Evolutionary conservation across 92 coral and sea anemone species (phyloP), one percentile per base, ranked within the genome.

Genomic region (Paragorgia papillata): DNA sequence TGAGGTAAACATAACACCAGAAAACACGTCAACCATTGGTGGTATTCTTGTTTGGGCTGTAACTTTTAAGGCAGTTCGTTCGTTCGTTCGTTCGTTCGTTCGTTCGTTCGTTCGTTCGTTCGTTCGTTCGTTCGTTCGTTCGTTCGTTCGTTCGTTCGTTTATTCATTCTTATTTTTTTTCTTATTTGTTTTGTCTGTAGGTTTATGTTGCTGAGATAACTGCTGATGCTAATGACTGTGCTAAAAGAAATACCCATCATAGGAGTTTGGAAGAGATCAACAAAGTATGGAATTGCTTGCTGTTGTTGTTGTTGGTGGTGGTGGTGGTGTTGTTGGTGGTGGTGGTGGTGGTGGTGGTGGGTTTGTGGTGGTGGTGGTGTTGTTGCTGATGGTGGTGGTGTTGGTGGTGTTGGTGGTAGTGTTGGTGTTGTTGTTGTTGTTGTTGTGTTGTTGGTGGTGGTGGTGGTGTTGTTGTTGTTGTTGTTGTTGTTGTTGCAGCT

Each of bases 211-310:
- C 97, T 4, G 97, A 94, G 79, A 75, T 94, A 24, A 88, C 83
- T 57, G 97, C 97, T 20, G 97, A 94, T 77, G 90, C 94, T 6
- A 96, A 94, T 68, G 94, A 85, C 9, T 94, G 97, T 69, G 97
- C 94, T 6, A 94, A 94, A 67, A 84, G 97, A 48, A 94, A 94
- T 83, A 88, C 91, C 57, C 97, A 88, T 69, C 76, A 85, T 51
- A 87, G 97, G 2, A 80, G 94, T 62, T 87, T 90, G 80, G 97
- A 86, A 73, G 97, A 94, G 27, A 94, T 94, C 69, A 88, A 85
- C 88, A 86, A 94, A 89, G 97, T 85, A 25, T 53, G 59, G 29
- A 26, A 5, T 34, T n/a, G n/a, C n/a, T n/a, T n/a, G n/a, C n/a
- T n/a, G n/a, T n/a, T n/a, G n/a, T n/a, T n/a, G n/a, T n/a, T n/a